Evolutionary conservation across 2,797 vertebrate genomes (phyloP).

Genomic region (Pempheris klunzingeri): DNA sequence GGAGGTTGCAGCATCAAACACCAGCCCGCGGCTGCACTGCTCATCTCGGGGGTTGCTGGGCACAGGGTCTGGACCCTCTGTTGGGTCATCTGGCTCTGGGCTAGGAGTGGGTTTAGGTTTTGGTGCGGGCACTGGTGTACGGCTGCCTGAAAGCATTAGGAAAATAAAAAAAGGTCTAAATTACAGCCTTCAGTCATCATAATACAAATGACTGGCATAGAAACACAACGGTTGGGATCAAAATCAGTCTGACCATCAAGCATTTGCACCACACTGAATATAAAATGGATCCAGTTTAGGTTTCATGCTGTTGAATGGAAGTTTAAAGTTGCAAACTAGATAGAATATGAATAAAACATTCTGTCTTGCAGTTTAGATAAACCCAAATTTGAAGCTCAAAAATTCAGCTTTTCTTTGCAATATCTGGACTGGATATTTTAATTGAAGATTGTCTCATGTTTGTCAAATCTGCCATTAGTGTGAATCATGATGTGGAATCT

Average conservation of each 20-base stretch:
- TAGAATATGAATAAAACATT: neutral
- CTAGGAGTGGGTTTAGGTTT: conserved; percentile 56
- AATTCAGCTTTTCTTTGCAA: neutral
- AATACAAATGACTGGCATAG: neutral
- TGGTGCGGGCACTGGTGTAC: conserved; percentile 62
- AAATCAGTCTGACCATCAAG: neutral
- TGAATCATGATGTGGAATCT: neutral
- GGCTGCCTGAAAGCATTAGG: conserved; percentile 66
- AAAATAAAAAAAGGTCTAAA: conserved; percentile 21
- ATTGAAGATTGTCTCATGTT: neutral
- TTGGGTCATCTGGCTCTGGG: conserved; percentile 74
- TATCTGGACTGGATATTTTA: neutral
- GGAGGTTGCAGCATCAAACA: conserved; percentile 74
- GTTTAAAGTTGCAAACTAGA: neutral
- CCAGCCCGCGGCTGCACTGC: conserved; percentile 61
- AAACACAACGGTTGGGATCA: neutral
- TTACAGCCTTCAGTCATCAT: neutral
- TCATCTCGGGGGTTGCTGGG: conserved; percentile 65
- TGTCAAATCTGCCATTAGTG: neutral
- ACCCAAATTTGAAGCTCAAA: neutral
- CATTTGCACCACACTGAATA: neutral
- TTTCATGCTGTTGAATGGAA: neutral
- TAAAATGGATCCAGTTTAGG: neutral
- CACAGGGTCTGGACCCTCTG: conserved; percentile 55
- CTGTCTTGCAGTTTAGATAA: neutral